A percentile compares a stretch with the other conserved stretches of the same genome.
Evolutionary conservation across 2,888 invertebrate genomes (phyloP).

Genomic region (Sphaerophoria taeniata): DNA sequence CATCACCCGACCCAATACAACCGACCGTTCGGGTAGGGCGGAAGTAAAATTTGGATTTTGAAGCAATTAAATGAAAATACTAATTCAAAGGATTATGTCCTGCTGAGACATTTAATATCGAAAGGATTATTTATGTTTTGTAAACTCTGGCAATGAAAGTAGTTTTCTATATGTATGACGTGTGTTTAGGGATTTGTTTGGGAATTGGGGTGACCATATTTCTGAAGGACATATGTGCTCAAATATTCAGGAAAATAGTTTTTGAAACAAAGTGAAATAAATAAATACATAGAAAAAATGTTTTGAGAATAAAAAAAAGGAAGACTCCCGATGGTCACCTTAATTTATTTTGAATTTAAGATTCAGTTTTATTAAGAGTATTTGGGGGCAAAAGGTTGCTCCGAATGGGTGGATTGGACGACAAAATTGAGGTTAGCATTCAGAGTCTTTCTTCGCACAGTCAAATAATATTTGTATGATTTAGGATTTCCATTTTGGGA

Average conservation of each 20-base stretch:
- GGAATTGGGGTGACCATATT: background rate
- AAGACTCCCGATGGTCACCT: no score
- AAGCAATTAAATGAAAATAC: slow-evolving; percentile 74
- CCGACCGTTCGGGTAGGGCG: background rate
- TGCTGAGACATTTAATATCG: slow-evolving; percentile 76
- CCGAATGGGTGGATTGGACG: no score
- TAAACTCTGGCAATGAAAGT: slow-evolving; percentile 2
- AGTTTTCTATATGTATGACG: slow-evolving; percentile 21
- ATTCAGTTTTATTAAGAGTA: no score
- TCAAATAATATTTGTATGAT: background rate
- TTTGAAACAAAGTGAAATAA: no score
- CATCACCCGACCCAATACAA: background rate
- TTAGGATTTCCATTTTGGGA: slow-evolving; percentile 50
- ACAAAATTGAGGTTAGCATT: no score
- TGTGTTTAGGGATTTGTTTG: background rate
- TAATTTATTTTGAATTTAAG: no score
- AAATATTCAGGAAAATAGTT: no score
- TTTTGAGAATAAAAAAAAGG: no score
- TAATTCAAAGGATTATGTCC: slow-evolving; percentile 73
- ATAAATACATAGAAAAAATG: no score
- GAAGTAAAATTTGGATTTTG: slow-evolving; percentile 68
- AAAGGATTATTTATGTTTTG: slow-evolving; percentile 73
- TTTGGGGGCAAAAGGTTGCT: no score
- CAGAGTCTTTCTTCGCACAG: no score
- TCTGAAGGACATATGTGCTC: no score